phyloP scores from a whole-genome alignment of 2,888 invertebrate genomes.

The Norana najaformis region DNA sequence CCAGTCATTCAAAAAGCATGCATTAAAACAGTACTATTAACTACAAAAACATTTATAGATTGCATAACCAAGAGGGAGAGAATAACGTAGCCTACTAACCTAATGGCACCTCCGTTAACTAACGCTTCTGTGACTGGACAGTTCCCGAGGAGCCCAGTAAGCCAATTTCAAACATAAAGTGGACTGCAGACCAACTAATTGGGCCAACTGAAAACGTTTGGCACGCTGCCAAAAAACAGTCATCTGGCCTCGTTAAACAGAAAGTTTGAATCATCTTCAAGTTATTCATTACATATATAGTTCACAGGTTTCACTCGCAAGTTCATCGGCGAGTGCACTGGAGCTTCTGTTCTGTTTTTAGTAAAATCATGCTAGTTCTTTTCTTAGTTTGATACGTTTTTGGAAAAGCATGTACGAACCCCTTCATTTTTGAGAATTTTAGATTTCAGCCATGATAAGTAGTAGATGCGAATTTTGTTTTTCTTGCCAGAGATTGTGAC shows the following conservation, averaged over 20 bases:
- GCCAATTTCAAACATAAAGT: neutral
- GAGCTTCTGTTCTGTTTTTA: neutral
- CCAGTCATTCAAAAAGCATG: neutral
- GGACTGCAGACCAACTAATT: neutral
- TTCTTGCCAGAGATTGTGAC: slow-evolving; percentile 99
- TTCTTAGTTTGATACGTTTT: too few species aligned
- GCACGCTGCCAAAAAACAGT: neutral
- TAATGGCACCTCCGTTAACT: neutral
- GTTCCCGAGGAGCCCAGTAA: too few species aligned
- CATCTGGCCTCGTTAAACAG: neutral
- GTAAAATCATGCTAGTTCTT: neutral
- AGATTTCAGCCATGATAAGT: slow-evolving; percentile 97
- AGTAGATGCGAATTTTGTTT: slow-evolving; percentile 97
- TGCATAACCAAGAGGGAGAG: neutral
- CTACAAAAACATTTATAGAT: neutral
- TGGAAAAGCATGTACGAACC: slow-evolving; percentile 50
- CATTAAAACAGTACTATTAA: neutral
- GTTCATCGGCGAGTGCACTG: neutral
- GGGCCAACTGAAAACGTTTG: neutral
- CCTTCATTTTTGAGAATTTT: slow-evolving; percentile 93
- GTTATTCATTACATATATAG: neutral
- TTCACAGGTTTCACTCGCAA: neutral
- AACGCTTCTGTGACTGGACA: too few species aligned
- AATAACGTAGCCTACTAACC: too few species aligned
- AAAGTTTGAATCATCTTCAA: neutral